phyloP scores from a whole-genome alignment of 2,797 vertebrate species.

The Pangasius larnaudii region DNA sequence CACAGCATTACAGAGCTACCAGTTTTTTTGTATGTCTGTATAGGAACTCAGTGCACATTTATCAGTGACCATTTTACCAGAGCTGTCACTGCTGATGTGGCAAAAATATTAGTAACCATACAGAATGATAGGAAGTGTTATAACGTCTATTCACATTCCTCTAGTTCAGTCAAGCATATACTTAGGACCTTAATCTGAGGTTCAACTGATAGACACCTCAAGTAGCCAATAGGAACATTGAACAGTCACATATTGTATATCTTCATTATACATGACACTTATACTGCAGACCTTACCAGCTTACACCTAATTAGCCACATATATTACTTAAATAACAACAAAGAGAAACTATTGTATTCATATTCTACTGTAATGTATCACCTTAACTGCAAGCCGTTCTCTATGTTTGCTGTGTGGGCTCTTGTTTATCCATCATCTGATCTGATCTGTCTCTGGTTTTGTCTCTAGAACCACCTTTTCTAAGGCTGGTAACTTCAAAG shows the following conservation, averaged over 20 bases:
- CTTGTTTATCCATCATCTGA: constrained; percentile 1
- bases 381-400: background rate
- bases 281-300: background rate
- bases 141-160: background rate
- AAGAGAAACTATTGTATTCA: background rate
- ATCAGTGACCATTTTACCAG: background rate
- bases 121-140: background rate
- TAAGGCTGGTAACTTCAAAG: constrained; percentile 4
- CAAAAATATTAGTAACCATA: background rate
- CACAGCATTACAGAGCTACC: background rate
- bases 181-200: background rate
- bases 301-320: background rate
- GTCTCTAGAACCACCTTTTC: background rate
- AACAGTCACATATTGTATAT: background rate
- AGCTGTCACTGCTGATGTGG: background rate
- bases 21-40: background rate
- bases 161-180: background rate
- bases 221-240: background rate
- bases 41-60: background rate
- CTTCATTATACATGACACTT: background rate
- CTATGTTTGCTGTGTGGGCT: background rate
- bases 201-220: background rate
- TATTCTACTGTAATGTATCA: background rate
- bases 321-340: background rate
- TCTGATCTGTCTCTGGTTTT: constrained; percentile 18